Conservation (phyloP, 2,113 vertebrate species). For the Egretta garzetta region DNA sequence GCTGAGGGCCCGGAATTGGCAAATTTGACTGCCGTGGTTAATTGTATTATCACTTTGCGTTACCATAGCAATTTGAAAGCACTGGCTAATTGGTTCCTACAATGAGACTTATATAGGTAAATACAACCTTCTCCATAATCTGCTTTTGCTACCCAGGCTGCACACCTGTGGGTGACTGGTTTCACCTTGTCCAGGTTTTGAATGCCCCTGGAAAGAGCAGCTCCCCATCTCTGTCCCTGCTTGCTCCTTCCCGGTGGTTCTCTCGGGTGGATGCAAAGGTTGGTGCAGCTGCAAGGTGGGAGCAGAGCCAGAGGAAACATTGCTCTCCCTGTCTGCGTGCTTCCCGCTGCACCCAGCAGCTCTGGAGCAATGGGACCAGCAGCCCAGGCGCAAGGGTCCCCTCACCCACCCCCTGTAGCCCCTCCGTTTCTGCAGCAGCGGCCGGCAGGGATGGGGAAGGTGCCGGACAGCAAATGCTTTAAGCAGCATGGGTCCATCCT, state of each 20-base stretch:
- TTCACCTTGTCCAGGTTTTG: neutral
- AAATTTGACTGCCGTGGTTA: neutral
- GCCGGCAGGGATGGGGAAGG: neutral
- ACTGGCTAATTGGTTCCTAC: neutral
- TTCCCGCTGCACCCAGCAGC: neutral
- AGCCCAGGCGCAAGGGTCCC: neutral
- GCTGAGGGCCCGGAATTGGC: neutral
- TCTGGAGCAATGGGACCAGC: neutral
- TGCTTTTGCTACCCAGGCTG: neutral
- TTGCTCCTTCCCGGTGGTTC: neutral
- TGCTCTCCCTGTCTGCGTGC: accelerated
- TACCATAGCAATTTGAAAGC: neutral
- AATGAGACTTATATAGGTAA: neutral
- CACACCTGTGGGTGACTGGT: neutral
- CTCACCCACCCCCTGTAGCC: neutral
- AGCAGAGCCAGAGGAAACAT: neutral
- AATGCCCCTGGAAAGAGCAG: neutral
- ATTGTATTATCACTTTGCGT: neutral
- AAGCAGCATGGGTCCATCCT: neutral
- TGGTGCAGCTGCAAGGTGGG: neutral
- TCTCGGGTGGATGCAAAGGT: neutral
- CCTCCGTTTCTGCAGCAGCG: neutral
- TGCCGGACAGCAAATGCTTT: neutral
- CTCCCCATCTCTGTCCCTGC: accelerated
- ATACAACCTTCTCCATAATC: neutral